Conservation (phyloP, 1,140 invertebrate genomes). For the Heliconius melpomene region DNA sequence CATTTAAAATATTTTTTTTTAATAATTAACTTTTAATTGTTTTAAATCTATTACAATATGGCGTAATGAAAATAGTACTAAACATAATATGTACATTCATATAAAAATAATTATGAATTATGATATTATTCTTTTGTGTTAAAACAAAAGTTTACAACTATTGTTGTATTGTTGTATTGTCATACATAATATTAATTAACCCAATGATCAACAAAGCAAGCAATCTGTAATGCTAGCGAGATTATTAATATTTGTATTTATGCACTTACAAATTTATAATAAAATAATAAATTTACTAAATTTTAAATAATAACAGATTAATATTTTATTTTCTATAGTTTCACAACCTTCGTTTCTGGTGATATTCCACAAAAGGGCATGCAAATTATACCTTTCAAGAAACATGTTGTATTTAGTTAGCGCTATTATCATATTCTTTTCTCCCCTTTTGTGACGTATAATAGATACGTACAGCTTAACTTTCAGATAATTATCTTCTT, state of each 20-base stretch:
- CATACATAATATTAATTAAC: not conserved
- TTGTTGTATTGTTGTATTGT: not conserved
- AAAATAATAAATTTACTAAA: too few species aligned
- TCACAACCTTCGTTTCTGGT: not conserved
- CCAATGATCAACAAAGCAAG: not conserved
- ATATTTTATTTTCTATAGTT: not conserved
- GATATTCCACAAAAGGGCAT: constrained; percentile 22
- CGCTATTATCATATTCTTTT: not conserved
- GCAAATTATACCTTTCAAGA: constrained; percentile 20
- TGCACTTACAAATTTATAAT: too few species aligned
- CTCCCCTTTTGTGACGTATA: not conserved
- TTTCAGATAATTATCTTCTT: not conserved
- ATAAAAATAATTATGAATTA: not conserved
- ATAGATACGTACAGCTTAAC: not conserved
- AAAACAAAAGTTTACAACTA: not conserved
- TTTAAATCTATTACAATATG: not conserved
- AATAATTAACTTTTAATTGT: not conserved
- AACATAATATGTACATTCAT: not conserved
- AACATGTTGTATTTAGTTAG: not conserved
- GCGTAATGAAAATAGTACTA: not conserved
- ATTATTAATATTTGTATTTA: not conserved
- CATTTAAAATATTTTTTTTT: not conserved
- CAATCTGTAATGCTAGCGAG: not conserved
- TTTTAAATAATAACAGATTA: not conserved
- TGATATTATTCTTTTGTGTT: not conserved